These are phyloP conservation scores for Aphodius sticticus DNA, from an alignment of 2,888 invertebrate species.

Conservation along the genomic window DNA sequence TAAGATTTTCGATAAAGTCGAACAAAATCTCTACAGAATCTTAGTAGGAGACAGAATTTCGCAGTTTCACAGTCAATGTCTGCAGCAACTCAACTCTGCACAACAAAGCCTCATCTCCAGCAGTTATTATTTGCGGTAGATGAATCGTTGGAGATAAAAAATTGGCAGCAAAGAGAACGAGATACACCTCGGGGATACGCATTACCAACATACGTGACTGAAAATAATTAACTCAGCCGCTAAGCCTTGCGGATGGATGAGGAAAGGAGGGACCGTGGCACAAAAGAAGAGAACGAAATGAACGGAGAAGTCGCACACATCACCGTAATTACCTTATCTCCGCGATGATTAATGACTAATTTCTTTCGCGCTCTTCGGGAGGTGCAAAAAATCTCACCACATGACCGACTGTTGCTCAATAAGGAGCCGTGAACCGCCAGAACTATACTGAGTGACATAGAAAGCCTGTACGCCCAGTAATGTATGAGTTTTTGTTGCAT, in stretches of 20 bases:
- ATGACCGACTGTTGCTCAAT: neutral
- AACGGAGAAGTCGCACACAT: neutral
- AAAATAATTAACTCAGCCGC: neutral
- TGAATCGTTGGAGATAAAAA: neutral
- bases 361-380: neutral
- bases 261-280: neutral
- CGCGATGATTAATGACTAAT: neutral
- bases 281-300: neutral
- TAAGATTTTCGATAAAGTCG: too few species aligned
- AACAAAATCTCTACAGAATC: too few species aligned
- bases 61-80: neutral
- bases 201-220: constrained; percentile 4
- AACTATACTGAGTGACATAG: too few species aligned
- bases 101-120: neutral
- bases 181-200: neutral
- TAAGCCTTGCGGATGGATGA: neutral
- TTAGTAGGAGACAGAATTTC: too few species aligned
- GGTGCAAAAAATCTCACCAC: neutral
- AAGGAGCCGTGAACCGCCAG: neutral
- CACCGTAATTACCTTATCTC: neutral
- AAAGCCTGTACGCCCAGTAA: too few species aligned
- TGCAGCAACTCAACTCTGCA: neutral
- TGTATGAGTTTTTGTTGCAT: too few species aligned
- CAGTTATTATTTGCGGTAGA: constrained; percentile 4
- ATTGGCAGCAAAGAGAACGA: neutral